These are phyloP conservation scores for Spilogale gracilis DNA, from an alignment of 2,113 vertebrate genomes.

Conservation along the genomic window DNA sequence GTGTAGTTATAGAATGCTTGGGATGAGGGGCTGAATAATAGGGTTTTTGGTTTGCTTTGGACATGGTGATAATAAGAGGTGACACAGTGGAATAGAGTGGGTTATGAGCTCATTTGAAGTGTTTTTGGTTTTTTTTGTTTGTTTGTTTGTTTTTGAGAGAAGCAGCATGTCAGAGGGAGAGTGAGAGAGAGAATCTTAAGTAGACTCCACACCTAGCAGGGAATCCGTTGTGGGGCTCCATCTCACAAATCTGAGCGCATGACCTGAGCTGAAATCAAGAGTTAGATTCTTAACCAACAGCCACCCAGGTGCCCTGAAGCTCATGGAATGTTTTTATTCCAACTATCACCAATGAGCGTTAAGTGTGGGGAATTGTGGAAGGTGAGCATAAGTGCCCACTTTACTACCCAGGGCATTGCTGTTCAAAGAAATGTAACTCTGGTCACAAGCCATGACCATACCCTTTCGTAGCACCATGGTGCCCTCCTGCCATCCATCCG, in stretches of 20 bases:
- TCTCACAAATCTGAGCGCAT: background rate
- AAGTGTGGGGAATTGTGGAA: background rate
- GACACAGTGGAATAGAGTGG: too few relatives aligned
- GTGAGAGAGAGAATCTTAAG: background rate
- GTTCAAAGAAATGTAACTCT: background rate
- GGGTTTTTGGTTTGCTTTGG: background rate
- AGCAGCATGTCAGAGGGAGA: background rate
- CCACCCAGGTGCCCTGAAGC: background rate
- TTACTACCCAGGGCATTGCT: background rate
- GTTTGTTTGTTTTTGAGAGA: background rate
- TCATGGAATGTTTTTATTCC: background rate
- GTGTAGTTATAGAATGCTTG: background rate
- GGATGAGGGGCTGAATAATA: background rate
- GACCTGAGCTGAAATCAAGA: background rate
- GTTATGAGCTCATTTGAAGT: background rate
- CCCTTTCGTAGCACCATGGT: rapidly evolving
- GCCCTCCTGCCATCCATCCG: rapidly evolving
- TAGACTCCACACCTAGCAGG: background rate
- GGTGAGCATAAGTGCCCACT: rapidly evolving
- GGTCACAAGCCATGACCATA: background rate
- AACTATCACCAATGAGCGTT: background rate
- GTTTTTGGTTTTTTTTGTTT: too few relatives aligned
- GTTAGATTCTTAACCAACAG: background rate
- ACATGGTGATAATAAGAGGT: background rate
- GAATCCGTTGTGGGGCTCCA: background rate